phyloP scores from a whole-genome alignment of 2,113 vertebrate genomes.

The Pitta sordida region DNA sequence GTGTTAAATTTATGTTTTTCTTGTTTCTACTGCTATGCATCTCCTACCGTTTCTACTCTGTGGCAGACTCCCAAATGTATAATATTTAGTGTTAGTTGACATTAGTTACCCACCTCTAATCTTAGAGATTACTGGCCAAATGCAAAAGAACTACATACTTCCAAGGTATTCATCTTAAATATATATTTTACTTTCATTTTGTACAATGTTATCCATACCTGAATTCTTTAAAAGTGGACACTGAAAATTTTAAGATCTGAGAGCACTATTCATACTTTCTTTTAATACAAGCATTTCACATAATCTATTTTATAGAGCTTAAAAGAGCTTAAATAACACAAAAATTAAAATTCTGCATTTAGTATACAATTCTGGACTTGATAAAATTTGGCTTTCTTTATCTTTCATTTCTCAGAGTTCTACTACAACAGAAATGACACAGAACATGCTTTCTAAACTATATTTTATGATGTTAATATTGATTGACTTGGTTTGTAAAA shows the following conservation, averaged over 20 bases:
- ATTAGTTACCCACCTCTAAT: conserved; percentile 19
- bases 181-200: conserved; percentile 38
- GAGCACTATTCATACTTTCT: neutral
- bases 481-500: neutral
- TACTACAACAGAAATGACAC: neutral
- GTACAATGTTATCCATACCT: neutral
- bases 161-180: conserved; percentile 30
- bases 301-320: neutral
- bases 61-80: conserved; percentile 34
- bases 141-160: conserved; percentile 35
- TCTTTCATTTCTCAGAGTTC: neutral
- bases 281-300: neutral
- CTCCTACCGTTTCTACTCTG: conserved; percentile 42
- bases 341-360: neutral
- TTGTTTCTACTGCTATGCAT: conserved; percentile 35
- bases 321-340: neutral
- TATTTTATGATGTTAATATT: neutral
- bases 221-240: neutral
- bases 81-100: conserved; percentile 55
- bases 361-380: neutral
- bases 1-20: conserved; percentile 47
- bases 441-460: neutral
- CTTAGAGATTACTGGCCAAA: conserved; percentile 42
- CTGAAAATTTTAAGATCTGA: neutral
- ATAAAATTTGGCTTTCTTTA: neutral